These are phyloP conservation scores for Myopa tessellatipennis DNA, from an alignment of 2,888 invertebrate genomes.

Conservation along the genomic window DNA sequence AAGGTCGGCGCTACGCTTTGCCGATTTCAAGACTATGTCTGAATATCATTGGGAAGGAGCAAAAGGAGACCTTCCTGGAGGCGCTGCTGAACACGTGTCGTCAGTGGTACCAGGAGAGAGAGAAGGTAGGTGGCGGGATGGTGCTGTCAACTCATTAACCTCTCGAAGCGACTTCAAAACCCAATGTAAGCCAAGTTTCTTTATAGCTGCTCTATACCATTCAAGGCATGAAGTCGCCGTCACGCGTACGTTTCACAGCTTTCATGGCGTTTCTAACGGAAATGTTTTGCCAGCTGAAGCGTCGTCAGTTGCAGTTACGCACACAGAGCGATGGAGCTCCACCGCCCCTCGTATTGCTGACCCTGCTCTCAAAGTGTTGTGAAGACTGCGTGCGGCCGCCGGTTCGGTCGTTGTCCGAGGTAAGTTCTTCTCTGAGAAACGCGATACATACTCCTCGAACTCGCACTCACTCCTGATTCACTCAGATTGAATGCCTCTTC, in stretches of 20 bases:
- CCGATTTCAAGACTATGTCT: constrained; percentile 88
- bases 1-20: constrained; percentile 80
- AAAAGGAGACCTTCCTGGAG: constrained; percentile 88
- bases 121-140: constrained; percentile 69
- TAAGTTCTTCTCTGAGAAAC: constrained; percentile 58
- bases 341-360: constrained; percentile 81
- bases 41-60: constrained; percentile 87
- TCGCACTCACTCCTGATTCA: neutral
- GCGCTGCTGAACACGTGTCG: constrained; percentile 89
- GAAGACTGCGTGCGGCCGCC: constrained; percentile 87
- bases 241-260: constrained; percentile 79
- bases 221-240: constrained; percentile 70
- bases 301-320: constrained; percentile 72
- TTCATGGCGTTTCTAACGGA: constrained; percentile 92
- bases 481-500: constrained; percentile 87
- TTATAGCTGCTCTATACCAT: constrained; percentile 64
- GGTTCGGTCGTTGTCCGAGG: constrained; percentile 83
- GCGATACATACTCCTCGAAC: neutral
- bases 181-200: constrained; percentile 1
- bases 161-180: neutral
- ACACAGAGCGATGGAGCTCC: constrained; percentile 73
- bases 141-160: neutral
- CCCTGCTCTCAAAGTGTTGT: constrained; percentile 89
- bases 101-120: constrained; percentile 89
- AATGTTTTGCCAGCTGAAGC: constrained; percentile 88